phyloP scores from a whole-genome alignment of 2,797 vertebrate species.

The Eidolon dupreanum region DNA sequence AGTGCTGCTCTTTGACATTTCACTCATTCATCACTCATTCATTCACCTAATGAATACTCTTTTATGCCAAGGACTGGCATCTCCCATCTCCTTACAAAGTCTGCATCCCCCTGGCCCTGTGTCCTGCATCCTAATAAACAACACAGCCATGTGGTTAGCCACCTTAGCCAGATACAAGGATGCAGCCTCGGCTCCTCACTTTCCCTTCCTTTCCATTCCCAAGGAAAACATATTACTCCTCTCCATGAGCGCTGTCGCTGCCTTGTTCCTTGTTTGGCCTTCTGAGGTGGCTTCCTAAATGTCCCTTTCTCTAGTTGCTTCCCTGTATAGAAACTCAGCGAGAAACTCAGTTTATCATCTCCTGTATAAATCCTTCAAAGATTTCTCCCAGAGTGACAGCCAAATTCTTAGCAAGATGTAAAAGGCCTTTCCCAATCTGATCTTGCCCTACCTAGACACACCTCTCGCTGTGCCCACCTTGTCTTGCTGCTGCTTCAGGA shows the following conservation, averaged over 20 bases:
- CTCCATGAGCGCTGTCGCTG: background rate
- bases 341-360: background rate
- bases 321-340: background rate
- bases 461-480: accelerated
- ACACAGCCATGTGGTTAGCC: background rate
- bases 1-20: background rate
- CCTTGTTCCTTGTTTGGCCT: background rate
- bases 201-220: background rate
- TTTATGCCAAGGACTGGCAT: background rate
- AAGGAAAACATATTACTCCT: background rate
- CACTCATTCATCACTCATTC: background rate
- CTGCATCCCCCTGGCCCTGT: background rate
- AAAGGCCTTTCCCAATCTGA: background rate
- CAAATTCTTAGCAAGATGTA: background rate
- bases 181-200: background rate
- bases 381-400: background rate
- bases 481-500: background rate
- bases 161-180: background rate
- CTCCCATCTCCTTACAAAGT: background rate
- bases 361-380: background rate
- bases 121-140: background rate
- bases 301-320: background rate
- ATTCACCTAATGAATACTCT: background rate
- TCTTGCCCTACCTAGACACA: background rate
- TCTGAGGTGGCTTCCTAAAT: background rate